Conservation (phyloP, 2,888 invertebrate species). For the Drepanosiphum platanoidis region DNA sequence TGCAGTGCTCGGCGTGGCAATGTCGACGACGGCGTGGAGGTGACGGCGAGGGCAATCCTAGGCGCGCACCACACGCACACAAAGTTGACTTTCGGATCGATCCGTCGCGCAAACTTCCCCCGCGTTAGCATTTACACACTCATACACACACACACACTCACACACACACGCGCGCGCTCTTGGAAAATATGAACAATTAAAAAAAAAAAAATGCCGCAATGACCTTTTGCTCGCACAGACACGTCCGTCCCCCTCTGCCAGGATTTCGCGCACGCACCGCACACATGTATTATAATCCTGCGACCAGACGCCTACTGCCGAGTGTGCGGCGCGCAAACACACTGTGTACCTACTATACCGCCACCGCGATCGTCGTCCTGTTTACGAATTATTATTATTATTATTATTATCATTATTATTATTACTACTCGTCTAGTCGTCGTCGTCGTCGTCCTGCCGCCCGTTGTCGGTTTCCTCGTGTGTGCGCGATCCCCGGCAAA, state of each 20-base stretch:
- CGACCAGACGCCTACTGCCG: neutral
- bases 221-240: constrained; percentile 45
- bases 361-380: neutral
- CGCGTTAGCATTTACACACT: neutral
- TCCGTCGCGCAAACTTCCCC: constrained; percentile 34
- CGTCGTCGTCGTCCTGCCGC: too few species aligned
- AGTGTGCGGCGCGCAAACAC: neutral
- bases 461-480: neutral
- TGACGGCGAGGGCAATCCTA: neutral
- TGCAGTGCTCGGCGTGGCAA: neutral
- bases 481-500: neutral
- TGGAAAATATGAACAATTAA: constrained; percentile 44
- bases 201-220: constrained; percentile 38
- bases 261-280: neutral
- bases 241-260: neutral
- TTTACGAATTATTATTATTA: neutral
- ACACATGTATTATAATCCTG: neutral
- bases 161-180: neutral
- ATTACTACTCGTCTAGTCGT: neutral
- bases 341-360: too few species aligned
- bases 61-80: neutral
- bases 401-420: neutral
- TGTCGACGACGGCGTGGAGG: neutral
- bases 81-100: constrained; percentile 54
- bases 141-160: too few species aligned